These are phyloP conservation scores for Ptiloglossa arizonensis DNA, from an alignment of 1,140 invertebrate genomes.

Conservation along the genomic window DNA sequence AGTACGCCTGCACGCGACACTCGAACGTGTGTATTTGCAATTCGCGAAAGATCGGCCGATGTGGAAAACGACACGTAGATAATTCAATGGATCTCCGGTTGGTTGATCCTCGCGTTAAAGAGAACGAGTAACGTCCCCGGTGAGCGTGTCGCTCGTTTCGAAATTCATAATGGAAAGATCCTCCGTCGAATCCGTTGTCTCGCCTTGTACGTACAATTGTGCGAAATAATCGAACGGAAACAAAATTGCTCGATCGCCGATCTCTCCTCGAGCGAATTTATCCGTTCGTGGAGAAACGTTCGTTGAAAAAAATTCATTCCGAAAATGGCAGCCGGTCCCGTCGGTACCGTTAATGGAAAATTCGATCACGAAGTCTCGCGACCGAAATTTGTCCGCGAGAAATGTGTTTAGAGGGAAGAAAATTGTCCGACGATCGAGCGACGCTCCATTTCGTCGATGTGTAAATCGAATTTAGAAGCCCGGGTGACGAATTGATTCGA, in stretches of 20 bases:
- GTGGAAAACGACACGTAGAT: constrained; percentile 61
- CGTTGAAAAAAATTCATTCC: neutral
- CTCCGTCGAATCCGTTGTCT: too few species aligned
- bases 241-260: too few species aligned
- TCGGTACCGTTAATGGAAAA: neutral
- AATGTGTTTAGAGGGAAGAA: neutral
- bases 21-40: too few species aligned
- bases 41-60: constrained; percentile 37
- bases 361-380: neutral
- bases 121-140: too few species aligned
- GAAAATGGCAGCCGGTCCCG: neutral
- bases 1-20: too few species aligned
- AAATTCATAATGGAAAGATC: too few species aligned
- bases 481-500: neutral
- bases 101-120: constrained; percentile 40
- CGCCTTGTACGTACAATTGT: too few species aligned
- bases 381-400: neutral
- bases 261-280: neutral
- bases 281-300: neutral
- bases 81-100: constrained; percentile 61
- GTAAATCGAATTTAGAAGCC: constrained; percentile 12
- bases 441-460: constrained; percentile 3
- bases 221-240: too few species aligned
- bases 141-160: too few species aligned
- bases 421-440: neutral